Percentiles rank a stretch among this genome's conserved stretches.
Evolutionary conservation across 2,888 invertebrate genomes (phyloP).

Genomic region (Sinotaia quadrata): DNA sequence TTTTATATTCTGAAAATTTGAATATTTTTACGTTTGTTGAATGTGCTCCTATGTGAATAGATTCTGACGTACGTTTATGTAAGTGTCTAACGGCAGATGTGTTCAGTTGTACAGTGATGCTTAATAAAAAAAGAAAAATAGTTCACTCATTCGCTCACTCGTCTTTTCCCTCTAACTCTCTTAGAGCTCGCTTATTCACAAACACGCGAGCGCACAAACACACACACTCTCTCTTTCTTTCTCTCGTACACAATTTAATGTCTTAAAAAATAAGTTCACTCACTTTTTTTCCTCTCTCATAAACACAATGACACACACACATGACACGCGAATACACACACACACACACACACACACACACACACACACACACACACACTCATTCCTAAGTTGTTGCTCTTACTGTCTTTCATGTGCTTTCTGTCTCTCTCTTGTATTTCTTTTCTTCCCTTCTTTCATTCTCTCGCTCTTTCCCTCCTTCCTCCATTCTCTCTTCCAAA

Average conservation of each 20-base stretch:
- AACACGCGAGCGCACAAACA: not conserved
- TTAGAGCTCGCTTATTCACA: not conserved
- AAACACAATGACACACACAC: not conserved
- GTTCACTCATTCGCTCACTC: too few relatives aligned
- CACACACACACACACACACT: too few relatives aligned
- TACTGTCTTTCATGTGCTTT: too few relatives aligned
- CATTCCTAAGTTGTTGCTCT: not conserved
- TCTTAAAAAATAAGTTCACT: too few relatives aligned
- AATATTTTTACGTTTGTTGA: too few relatives aligned
- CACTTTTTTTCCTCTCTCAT: constrained; percentile 4
- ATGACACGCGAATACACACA: not conserved
- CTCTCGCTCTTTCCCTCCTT: not conserved
- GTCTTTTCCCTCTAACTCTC: too few relatives aligned
- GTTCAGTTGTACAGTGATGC: too few relatives aligned
- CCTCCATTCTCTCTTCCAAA: not conserved
- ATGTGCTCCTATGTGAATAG: too few relatives aligned
- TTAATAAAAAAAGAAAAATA: too few relatives aligned
- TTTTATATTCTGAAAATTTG: too few relatives aligned
- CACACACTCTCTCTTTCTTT: constrained; percentile 1
- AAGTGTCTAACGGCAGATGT: too few relatives aligned
- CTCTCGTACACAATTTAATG: not conserved
- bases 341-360: constrained; percentile 8
- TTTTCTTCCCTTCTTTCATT: not conserved
- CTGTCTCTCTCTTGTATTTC: not conserved
- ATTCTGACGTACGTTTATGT: too few relatives aligned